Percentiles rank a stretch among this genome's conserved stretches.
These are phyloP conservation scores for Alethe diademata DNA, from an alignment of 2,113 vertebrate genomes.

Conservation along the genomic window DNA sequence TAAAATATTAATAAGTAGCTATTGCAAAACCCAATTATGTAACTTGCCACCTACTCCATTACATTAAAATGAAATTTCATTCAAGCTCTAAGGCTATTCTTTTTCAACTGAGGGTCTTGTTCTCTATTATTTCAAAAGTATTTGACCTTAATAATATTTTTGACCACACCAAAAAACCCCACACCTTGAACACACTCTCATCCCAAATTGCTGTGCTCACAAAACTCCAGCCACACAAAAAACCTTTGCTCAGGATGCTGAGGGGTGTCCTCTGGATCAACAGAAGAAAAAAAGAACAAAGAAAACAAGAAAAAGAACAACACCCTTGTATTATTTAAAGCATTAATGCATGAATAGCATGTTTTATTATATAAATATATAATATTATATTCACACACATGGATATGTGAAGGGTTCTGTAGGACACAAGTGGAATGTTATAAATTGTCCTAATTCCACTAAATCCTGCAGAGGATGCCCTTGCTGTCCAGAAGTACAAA, in stretches of 20 bases:
- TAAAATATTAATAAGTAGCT: background rate
- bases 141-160: background rate
- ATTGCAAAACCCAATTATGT: background rate
- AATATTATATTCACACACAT: no score
- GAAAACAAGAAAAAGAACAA: background rate
- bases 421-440: background rate
- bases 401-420: no score
- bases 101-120: slow-evolving; percentile 13
- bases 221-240: background rate
- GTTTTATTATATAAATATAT: background rate
- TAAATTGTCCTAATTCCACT: background rate
- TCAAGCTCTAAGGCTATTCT: background rate
- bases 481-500: background rate
- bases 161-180: background rate
- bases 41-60: background rate
- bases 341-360: background rate
- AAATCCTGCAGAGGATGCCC: background rate
- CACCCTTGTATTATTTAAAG: background rate
- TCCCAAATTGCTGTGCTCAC: slow-evolving; percentile 43
- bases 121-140: background rate
- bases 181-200: background rate
- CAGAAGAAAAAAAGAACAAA: background rate
- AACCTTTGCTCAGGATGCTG: slow-evolving; percentile 28
- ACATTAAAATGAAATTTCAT: background rate
- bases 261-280: background rate